Evolutionary conservation across 2,888 invertebrate genomes (phyloP).

Genomic region (Meteorus cinctellus): DNA sequence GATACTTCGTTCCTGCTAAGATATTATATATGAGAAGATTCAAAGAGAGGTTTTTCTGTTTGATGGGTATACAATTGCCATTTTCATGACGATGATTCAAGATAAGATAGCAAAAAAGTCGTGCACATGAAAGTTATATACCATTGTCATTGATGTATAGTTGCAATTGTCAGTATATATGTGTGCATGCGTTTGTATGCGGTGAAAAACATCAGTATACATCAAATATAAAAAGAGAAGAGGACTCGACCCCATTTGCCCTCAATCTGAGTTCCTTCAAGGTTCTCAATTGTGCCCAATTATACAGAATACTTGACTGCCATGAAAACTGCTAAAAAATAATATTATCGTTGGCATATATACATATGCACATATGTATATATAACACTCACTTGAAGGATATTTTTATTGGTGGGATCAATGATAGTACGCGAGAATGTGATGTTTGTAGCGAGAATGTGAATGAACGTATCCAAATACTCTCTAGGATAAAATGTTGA

Average conservation of each 20-base stretch:
- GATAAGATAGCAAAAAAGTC: background rate
- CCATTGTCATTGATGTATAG: background rate
- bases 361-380: slow-evolving; percentile 41
- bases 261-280: slow-evolving; percentile 55
- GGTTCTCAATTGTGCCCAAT: slow-evolving; percentile 57
- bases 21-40: background rate
- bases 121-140: background rate
- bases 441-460: slow-evolving; percentile 19
- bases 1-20: background rate
- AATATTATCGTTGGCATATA: slow-evolving; percentile 9
- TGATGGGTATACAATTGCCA: background rate
- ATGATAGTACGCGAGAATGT: slow-evolving; percentile 16
- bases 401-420: slow-evolving; percentile 35
- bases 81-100: background rate
- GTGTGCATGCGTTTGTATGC: slow-evolving; percentile 10
- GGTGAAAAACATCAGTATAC: slow-evolving; percentile 5
- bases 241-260: slow-evolving; percentile 54
- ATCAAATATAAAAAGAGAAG: slow-evolving; percentile 32
- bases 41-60: background rate
- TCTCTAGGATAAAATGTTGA: slow-evolving; percentile 10
- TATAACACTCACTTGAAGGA: slow-evolving; percentile 41
- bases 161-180: background rate
- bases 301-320: slow-evolving; percentile 54
- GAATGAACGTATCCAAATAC: background rate
- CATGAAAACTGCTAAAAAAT: slow-evolving; percentile 53